phyloP scores from a whole-genome alignment of 2,888 invertebrate species.

The Anagyrus pseudococci region DNA sequence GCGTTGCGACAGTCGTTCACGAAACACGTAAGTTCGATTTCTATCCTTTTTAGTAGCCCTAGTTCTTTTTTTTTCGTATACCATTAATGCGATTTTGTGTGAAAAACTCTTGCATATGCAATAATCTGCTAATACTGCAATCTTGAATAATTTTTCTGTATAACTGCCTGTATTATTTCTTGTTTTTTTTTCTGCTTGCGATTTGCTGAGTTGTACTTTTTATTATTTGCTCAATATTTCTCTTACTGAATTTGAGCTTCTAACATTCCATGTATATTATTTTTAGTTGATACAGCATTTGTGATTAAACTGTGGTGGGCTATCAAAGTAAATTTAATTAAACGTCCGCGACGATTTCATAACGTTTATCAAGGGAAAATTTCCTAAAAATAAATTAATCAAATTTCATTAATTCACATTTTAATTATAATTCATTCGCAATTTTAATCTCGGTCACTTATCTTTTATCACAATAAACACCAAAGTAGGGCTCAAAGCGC shows the following conservation, averaged over 20 bases:
- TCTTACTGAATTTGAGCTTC: slow-evolving; percentile 28
- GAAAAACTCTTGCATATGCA: slow-evolving; percentile 23
- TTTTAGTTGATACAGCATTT: slow-evolving; percentile 2
- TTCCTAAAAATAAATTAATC: too few species aligned
- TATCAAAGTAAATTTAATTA: too few species aligned
- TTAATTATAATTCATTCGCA: too few species aligned
- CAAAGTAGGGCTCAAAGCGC: too few species aligned
- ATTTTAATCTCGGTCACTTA: too few species aligned
- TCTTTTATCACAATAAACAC: too few species aligned
- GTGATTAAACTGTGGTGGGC: too few species aligned
- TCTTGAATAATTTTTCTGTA: slow-evolving; percentile 17
- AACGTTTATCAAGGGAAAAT: too few species aligned
- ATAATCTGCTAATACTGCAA: slow-evolving; percentile 20
- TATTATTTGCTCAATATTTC: slow-evolving; percentile 13
- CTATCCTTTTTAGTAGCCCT: too few species aligned
- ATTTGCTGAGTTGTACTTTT: slow-evolving; percentile 14
- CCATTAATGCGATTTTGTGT: slow-evolving; percentile 31
- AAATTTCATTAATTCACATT: too few species aligned
- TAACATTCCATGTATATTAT: neutral
- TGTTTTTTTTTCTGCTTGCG: slow-evolving; percentile 26
- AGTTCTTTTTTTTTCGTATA: slow-evolving; percentile 27
- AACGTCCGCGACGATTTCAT: too few species aligned
- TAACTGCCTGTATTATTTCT: slow-evolving; percentile 28
- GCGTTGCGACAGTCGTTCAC: slow-evolving; percentile 63
- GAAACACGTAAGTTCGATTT: slow-evolving; percentile 64